phyloP scores from a whole-genome alignment of 2,888 invertebrate genomes.

The Fragum whitleyi region DNA sequence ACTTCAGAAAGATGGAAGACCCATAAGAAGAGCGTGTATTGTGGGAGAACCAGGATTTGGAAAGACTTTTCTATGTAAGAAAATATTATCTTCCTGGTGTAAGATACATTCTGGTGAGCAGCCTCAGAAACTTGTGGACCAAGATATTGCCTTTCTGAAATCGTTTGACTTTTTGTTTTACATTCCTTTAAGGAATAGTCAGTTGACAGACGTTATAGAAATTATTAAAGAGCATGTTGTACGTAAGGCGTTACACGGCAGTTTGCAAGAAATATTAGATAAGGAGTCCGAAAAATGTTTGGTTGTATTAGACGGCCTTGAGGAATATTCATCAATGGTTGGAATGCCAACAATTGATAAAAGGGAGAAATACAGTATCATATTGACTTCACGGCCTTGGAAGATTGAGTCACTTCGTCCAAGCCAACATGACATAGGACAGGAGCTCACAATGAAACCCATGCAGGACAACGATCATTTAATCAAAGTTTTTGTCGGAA shows the following conservation, averaged over 20 bases:
- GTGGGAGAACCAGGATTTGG: slow-evolving; percentile 25
- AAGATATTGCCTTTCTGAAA: not conserved
- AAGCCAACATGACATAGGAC: not conserved
- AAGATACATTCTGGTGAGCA: not conserved
- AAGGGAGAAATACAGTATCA: not conserved
- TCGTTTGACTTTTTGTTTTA: slow-evolving; percentile 14
- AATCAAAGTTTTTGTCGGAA: not conserved
- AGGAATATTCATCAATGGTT: not conserved
- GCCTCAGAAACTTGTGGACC: not conserved
- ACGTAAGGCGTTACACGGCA: not conserved
- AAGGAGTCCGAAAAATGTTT: slow-evolving; percentile 17
- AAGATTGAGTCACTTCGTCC: slow-evolving; percentile 10
- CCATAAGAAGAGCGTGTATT: slow-evolving; percentile 7
- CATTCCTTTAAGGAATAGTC: not conserved
- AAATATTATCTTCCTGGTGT: slow-evolving; percentile 26
- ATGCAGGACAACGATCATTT: not conserved
- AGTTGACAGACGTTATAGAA: not conserved
- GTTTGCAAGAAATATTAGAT: not conserved
- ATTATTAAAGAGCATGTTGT: slow-evolving; percentile 17
- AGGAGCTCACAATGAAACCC: not conserved
- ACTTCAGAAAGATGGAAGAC: not conserved
- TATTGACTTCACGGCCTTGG: slow-evolving; percentile 12
- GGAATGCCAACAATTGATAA: not conserved
- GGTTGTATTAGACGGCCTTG: slow-evolving; percentile 2
- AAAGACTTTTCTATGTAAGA: slow-evolving; percentile 20